Percentiles rank a stretch among this genome's conserved stretches.
Evolutionary conservation across 2,113 vertebrate species (phyloP).

Genomic region (Serilophus lunatus): DNA sequence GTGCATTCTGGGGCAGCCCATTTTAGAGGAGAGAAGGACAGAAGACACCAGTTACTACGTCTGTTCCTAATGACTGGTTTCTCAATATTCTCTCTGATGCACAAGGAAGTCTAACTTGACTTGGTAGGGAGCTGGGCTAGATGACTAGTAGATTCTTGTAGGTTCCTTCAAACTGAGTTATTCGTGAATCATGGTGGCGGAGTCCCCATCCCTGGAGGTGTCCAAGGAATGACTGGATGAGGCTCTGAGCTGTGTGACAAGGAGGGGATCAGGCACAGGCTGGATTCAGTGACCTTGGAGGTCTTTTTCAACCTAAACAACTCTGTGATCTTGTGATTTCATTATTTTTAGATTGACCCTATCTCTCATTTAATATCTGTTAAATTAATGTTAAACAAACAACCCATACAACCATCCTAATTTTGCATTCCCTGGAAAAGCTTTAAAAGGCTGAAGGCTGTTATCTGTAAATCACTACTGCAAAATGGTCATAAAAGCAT

Average conservation of each 20-base stretch:
- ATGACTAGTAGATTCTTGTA: neutral
- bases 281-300: neutral
- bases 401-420: too few species aligned
- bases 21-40: neutral
- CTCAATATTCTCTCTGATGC: neutral
- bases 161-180: neutral
- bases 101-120: neutral
- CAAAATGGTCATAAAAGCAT: neutral
- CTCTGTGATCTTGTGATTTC: neutral
- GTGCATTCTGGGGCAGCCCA: fast-evolving
- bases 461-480: neutral
- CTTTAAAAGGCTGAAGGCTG: neutral
- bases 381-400: neutral
- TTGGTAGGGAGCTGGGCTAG: neutral
- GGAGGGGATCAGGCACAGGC: neutral
- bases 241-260: neutral
- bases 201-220: neutral
- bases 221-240: neutral
- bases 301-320: neutral
- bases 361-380: neutral
- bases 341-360: neutral
- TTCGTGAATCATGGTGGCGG: fast-evolving
- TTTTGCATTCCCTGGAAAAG: neutral
- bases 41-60: neutral
- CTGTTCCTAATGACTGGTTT: neutral